These are phyloP conservation scores for Crypturellus undulatus DNA, from an alignment of 2,113 vertebrate genomes.

Conservation along the genomic window DNA sequence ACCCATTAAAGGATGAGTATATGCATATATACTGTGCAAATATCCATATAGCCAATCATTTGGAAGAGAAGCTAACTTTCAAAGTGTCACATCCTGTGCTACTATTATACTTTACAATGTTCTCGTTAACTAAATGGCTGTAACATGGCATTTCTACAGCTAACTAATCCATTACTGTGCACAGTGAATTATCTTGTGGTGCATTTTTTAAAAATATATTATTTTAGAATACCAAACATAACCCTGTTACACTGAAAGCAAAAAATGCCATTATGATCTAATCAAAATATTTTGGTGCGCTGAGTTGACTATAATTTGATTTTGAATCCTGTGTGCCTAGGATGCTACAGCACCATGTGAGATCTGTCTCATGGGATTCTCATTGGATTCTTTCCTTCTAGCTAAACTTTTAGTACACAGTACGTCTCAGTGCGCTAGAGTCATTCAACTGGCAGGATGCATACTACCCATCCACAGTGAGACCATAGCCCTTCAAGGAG, in stretches of 20 bases:
- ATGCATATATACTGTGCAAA: not conserved
- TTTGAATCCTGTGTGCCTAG: not conserved
- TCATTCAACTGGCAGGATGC: not conserved
- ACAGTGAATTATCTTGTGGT: not conserved
- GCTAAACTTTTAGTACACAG: not conserved
- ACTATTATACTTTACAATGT: not conserved
- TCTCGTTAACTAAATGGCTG: not conserved
- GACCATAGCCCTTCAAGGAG: not conserved
- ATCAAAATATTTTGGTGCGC: not conserved
- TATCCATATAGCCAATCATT: rapidly evolving
- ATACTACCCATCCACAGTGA: not conserved
- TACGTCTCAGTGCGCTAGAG: not conserved
- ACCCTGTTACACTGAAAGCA: not conserved
- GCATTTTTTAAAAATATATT: not conserved
- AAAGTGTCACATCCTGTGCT: not conserved
- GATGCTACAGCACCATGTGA: not conserved
- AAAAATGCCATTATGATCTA: not conserved
- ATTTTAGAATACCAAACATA: not conserved
- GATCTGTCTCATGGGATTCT: not conserved
- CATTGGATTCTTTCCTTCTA: not conserved
- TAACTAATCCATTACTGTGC: not conserved
- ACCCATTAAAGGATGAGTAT: not conserved
- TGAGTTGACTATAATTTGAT: not conserved
- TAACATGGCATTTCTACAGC: not conserved
- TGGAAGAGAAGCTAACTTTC: not conserved